These are phyloP conservation scores for Achlya flavicornis DNA, from an alignment of 2,888 invertebrate genomes.

Conservation along the genomic window DNA sequence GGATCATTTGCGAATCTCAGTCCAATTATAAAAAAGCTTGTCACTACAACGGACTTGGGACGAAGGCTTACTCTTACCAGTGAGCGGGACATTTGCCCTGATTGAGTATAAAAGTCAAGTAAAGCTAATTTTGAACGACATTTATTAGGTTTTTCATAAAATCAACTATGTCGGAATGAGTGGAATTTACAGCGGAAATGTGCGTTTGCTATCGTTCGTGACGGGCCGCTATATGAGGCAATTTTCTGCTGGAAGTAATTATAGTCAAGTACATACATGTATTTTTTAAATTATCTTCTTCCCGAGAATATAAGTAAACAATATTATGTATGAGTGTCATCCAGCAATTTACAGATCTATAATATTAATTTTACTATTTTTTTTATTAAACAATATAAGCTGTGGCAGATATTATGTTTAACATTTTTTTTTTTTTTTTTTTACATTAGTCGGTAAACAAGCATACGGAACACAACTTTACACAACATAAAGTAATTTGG, in stretches of 20 bases:
- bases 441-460: too few relatives aligned
- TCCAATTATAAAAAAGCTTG: slow-evolving; percentile 77
- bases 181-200: neutral
- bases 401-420: too few relatives aligned
- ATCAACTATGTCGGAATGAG: slow-evolving; percentile 11
- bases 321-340: too few relatives aligned
- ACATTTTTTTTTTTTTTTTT: too few relatives aligned
- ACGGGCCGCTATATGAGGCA: neutral
- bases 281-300: too few relatives aligned
- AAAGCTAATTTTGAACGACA: slow-evolving; percentile 23
- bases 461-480: too few relatives aligned
- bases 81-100: slow-evolving; percentile 50
- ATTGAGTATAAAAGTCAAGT: slow-evolving; percentile 55
- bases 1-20: slow-evolving; percentile 80
- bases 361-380: too few relatives aligned
- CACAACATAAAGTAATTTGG: too few relatives aligned
- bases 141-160: slow-evolving; percentile 14
- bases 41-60: slow-evolving; percentile 66
- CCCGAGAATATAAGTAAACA: too few relatives aligned
- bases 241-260: neutral
- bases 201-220: neutral
- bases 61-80: slow-evolving; percentile 49
- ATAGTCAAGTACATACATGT: neutral
- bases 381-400: too few relatives aligned
- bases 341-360: too few relatives aligned